These are phyloP conservation scores for Pseudococcus viburni DNA, from an alignment of 2,888 invertebrate species.

Conservation along the genomic window DNA sequence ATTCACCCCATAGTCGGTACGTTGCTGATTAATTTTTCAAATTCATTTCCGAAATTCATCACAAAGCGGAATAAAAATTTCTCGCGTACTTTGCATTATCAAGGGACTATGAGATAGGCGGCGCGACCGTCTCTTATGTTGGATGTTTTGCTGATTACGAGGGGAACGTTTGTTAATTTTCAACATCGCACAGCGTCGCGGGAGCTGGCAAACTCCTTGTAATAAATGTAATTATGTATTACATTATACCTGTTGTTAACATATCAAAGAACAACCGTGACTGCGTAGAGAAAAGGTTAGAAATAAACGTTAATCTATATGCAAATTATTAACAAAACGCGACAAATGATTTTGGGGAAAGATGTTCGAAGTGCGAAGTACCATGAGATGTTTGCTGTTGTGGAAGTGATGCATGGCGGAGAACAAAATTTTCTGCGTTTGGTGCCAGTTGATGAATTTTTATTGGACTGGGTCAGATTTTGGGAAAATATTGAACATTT, in stretches of 20 bases:
- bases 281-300: neutral
- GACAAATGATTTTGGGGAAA: neutral
- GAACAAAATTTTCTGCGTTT: too few species aligned
- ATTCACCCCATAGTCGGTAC: constrained; percentile 2
- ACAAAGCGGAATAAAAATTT: constrained; percentile 34
- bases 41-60: constrained; percentile 47
- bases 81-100: constrained; percentile 38
- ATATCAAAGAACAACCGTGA: constrained; percentile 36
- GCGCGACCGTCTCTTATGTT: constrained; percentile 3
- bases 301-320: constrained; percentile 41
- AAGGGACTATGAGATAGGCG: neutral
- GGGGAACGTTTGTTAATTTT: constrained; percentile 38
- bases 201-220: constrained; percentile 2
- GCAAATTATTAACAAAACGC: constrained; percentile 34
- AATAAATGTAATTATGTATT: constrained; percentile 37
- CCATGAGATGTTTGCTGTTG: too few species aligned
- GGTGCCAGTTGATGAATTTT: too few species aligned
- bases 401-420: too few species aligned
- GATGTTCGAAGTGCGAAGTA: too few species aligned
- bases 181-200: neutral
- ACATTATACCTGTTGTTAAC: constrained; percentile 42
- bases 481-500: too few species aligned
- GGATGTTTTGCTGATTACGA: constrained; percentile 21
- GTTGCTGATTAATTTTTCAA: constrained; percentile 35
- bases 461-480: too few species aligned